phyloP scores from a whole-genome alignment of 2,797 vertebrate genomes.

The Distichodus sexfasciatus region DNA sequence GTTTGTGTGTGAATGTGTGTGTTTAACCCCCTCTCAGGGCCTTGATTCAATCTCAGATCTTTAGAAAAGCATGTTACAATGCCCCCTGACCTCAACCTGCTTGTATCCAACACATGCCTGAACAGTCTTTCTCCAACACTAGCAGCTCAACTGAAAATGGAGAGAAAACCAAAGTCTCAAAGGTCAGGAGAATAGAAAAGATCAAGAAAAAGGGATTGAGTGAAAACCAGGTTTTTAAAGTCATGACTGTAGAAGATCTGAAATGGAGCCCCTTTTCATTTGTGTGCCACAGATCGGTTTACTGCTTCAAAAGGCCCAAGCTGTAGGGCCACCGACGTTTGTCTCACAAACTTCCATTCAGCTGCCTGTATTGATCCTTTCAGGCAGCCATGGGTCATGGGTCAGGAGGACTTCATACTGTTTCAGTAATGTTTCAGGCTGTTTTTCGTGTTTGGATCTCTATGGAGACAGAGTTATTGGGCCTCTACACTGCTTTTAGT shows the following conservation, averaged over 20 bases:
- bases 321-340: conserved; percentile 39
- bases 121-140: too few relatives aligned
- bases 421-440: conserved; percentile 25
- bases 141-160: too few relatives aligned
- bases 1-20: conserved; percentile 6
- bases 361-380: conserved; percentile 69
- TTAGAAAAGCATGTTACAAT: too few relatives aligned
- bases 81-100: too few relatives aligned
- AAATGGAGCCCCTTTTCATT: conserved; percentile 68
- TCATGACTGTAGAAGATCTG: conserved; percentile 65
- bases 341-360: conserved; percentile 57
- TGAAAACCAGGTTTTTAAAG: conserved; percentile 62
- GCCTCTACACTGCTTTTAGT: conserved; percentile 67
- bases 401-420: conserved; percentile 21
- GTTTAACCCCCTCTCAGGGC: too few relatives aligned
- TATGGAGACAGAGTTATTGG: conserved; percentile 65
- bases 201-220: conserved; percentile 67
- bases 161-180: not conserved
- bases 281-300: conserved; percentile 40
- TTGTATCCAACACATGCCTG: too few relatives aligned
- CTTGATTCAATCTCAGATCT: too few relatives aligned
- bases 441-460: conserved; percentile 59
- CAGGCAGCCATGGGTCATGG: conserved; percentile 27
- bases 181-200: conserved; percentile 24
- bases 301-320: conserved; percentile 7